Conservation (phyloP, 2,113 vertebrate species). For the Corythaeola cristata region DNA sequence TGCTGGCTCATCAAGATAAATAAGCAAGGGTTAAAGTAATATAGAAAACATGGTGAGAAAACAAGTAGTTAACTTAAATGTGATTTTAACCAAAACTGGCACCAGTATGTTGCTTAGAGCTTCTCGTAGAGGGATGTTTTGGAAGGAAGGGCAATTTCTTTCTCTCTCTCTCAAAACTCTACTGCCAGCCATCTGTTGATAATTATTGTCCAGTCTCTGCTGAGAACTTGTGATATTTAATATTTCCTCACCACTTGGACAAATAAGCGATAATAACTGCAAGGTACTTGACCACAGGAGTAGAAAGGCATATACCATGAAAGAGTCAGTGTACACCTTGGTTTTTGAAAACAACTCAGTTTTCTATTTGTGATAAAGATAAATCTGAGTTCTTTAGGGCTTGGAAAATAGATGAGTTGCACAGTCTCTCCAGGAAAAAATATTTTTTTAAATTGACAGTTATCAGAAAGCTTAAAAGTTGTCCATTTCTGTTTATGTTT, state of each 20-base stretch:
- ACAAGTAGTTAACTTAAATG: constrained; percentile 56
- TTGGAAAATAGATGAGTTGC: constrained; percentile 51
- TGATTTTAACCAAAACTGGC: constrained; percentile 62
- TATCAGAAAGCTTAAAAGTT: constrained; percentile 30
- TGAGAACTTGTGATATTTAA: constrained; percentile 96
- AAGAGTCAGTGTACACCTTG: constrained; percentile 79
- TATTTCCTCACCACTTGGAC: constrained; percentile 99
- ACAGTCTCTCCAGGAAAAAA: constrained; percentile 17
- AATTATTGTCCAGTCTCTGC: constrained; percentile 90
- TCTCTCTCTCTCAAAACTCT: constrained; percentile 40
- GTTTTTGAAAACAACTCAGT: constrained; percentile 66
- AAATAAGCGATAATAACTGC: constrained; percentile 93
- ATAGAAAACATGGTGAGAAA: constrained; percentile 58
- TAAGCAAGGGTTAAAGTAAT: background rate
- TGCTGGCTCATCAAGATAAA: background rate
- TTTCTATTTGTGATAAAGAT: constrained; percentile 54
- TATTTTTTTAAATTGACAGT: background rate
- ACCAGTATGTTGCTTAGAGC: constrained; percentile 40
- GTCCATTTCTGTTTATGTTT: background rate
- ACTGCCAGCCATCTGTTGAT: constrained; percentile 91
- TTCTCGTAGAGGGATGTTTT: constrained; percentile 2
- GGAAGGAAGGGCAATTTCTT: constrained; percentile 32
- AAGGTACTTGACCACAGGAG: constrained; percentile 92
- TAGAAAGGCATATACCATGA: constrained; percentile 84
- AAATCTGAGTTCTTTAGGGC: background rate